Conservation (phyloP, 2,113 vertebrate species). For the Narcine bancroftii region DNA sequence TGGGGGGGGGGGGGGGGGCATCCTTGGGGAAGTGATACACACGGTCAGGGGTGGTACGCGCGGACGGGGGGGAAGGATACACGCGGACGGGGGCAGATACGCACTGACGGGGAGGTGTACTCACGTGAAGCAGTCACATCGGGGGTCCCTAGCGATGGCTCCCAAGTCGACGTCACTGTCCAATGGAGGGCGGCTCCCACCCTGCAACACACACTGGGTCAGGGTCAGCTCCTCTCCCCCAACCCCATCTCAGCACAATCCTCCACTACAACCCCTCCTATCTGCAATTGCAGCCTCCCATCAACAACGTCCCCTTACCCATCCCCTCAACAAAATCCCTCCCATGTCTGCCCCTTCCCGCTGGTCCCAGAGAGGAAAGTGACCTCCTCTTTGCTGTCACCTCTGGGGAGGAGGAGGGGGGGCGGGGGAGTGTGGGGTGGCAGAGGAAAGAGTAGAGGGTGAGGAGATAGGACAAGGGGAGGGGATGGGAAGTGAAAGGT, state of each 20-base stretch:
- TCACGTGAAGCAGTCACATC: slow-evolving; percentile 81
- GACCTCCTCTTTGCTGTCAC: neutral
- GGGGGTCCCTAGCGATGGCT: slow-evolving; percentile 65
- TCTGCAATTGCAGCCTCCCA: neutral
- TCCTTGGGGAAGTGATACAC: too few relatives aligned
- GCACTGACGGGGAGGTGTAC: slow-evolving; percentile 47
- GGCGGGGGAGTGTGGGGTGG: neutral
- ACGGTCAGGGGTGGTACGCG: neutral
- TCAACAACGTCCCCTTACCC: too few relatives aligned
- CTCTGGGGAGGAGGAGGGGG: too few relatives aligned
- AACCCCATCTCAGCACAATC: neutral
- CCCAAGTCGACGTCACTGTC: slow-evolving; percentile 69
- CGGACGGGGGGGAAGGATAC: neutral
- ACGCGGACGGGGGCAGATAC: neutral
- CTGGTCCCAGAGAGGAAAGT: too few relatives aligned
- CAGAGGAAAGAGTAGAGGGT: neutral
- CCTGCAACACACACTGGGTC: slow-evolving; percentile 48
- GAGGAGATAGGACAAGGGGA: neutral
- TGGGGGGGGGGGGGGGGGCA: too few relatives aligned
- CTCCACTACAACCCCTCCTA: neutral
- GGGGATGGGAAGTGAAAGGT: too few relatives aligned
- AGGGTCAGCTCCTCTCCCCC: too few relatives aligned
- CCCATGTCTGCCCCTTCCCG: too few relatives aligned
- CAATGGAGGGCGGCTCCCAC: slow-evolving; percentile 70
- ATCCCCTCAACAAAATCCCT: too few relatives aligned